Conservation (phyloP, 2,113 vertebrate genomes). For the Fulica atra region DNA sequence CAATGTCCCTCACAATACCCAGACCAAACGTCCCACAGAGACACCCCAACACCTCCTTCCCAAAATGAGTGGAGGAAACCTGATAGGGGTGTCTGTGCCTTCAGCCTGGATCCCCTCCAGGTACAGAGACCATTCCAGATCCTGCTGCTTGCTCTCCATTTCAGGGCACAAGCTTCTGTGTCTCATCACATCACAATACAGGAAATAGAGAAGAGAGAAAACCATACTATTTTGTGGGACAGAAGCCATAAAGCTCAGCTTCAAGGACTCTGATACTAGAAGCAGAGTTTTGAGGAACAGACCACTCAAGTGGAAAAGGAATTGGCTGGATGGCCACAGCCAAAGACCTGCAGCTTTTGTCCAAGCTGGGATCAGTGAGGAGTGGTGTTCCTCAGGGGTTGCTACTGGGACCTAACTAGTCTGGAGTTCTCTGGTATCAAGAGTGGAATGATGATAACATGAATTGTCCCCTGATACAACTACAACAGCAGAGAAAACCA, state of each 20-base stretch:
- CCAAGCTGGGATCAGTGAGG: too few species aligned
- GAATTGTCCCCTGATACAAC: not conserved
- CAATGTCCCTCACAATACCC: not conserved
- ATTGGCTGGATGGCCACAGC: too few species aligned
- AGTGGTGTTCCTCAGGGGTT: too few species aligned
- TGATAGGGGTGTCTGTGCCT: not conserved
- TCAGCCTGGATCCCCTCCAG: not conserved
- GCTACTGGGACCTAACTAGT: too few species aligned
- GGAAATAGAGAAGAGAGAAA: not conserved
- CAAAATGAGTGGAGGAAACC: not conserved
- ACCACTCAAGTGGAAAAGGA: too few species aligned
- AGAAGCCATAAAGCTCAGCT: not conserved
- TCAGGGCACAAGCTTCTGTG: not conserved
- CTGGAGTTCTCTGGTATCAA: not conserved
- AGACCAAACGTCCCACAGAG: not conserved
- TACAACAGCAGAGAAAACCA: not conserved
- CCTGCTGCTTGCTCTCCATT: not conserved
- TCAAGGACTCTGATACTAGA: not conserved
- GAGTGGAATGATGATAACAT: not conserved
- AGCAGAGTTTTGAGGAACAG: too few species aligned
- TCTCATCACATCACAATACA: rapidly evolving
- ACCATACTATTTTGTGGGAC: not conserved
- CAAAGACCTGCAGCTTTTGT: too few species aligned
- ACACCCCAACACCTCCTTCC: not conserved
- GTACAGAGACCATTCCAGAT: not conserved